Percentiles rank a stretch among this genome's conserved stretches.
Conservation (phyloP, 2,888 invertebrate species). For the Philaethria dido region DNA sequence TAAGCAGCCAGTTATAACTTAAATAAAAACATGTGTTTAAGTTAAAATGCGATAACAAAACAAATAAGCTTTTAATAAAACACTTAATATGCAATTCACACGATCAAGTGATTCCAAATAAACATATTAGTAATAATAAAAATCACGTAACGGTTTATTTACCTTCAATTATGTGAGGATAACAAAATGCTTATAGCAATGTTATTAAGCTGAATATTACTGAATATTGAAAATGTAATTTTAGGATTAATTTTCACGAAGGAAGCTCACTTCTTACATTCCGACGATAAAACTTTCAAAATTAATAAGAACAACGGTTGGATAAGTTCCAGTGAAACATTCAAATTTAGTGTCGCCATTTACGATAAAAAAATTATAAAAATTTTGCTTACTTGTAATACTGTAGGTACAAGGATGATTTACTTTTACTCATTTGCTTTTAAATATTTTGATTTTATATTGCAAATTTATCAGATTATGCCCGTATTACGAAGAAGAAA, state of each 20-base stretch:
- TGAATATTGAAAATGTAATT: neutral
- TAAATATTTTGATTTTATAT: too few species aligned
- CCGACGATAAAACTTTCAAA: slow-evolving; percentile 1
- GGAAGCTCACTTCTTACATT: slow-evolving; percentile 3
- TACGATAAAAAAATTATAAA: neutral
- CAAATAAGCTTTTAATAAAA: neutral
- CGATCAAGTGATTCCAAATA: neutral
- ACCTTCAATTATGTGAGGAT: slow-evolving; percentile 5
- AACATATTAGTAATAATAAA: neutral
- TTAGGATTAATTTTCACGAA: neutral
- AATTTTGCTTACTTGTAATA: neutral
- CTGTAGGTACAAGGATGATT: too few species aligned
- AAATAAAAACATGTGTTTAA: neutral
- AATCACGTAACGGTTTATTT: neutral
- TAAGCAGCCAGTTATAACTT: slow-evolving; percentile 3
- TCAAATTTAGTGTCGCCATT: slow-evolving; percentile 24
- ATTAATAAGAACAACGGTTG: slow-evolving; percentile 15
- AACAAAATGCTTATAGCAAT: neutral
- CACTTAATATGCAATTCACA: neutral
- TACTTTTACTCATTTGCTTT: too few species aligned
- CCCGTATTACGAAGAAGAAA: too few species aligned
- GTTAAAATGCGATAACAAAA: neutral
- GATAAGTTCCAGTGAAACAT: slow-evolving; percentile 14
- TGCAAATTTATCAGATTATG: too few species aligned
- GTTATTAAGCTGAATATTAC: neutral